Evolutionary conservation across 1,140 invertebrate species (phyloP), one percentile per base, ranked within the genome.

Genomic region (Branchinecta lynchi): DNA sequence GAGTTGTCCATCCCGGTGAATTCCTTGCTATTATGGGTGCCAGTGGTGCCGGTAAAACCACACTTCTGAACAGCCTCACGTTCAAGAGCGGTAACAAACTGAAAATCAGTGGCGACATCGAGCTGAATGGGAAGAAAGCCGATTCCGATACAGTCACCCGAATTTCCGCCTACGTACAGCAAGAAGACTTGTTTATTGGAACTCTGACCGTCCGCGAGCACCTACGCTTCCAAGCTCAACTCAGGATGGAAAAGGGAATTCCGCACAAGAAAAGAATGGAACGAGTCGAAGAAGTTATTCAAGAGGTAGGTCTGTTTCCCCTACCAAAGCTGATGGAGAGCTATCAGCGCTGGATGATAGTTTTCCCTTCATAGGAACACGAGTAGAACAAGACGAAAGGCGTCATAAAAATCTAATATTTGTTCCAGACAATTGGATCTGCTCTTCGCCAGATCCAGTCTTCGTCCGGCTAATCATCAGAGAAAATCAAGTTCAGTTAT

Each of bases 11-110:
- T 77, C 89, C 93, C 7, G 93, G 93, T 6, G 90, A 95, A 77
- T 78, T 97, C 32, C 77, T 96, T 69, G 92, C 93, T 5, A 87
- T 97, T 32, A 89, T 98, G 88, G 94, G 94, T 6, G 89, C 92
- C 6, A 94, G 92, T 43, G 94, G 94, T 0, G 90, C 95, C 0
- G 95, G 96, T 7, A 99, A 98, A 81, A 96, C 94, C 0, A 97
- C 94, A 0, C 83, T 98, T 0, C 79, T 98, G 51, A 98, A 98
- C 77, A 85, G 92, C 0, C 76, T 98, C 44, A 96, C 92, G 2
- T 89, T 89, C 77, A 83, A 90, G 7, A 84, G 82, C 73, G 86
- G 86, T 0, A 77, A 82, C 7, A 85, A 86, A 15, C 80, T 94
- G 0, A 80, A 82, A 0, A 81, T 90, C n/a, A 83, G 82, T 67